A percentile compares a stretch with the other conserved stretches of the same genome.
Evolutionary conservation across 2,113 vertebrate species (phyloP).

Genomic region (Pantherophis guttatus): DNA sequence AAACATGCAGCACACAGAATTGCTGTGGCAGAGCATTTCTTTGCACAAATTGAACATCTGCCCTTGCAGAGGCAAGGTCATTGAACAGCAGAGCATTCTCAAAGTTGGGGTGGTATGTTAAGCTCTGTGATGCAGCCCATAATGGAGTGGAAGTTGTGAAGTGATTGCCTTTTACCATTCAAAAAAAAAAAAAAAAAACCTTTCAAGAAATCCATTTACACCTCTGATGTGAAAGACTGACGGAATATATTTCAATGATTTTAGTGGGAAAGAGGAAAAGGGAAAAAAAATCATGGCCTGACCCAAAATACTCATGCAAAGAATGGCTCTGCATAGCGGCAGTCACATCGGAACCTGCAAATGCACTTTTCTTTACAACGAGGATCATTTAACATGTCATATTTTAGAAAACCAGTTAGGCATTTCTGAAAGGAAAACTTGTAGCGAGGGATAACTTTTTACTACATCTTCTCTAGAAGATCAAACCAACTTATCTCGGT

Average conservation of each 20-base stretch:
- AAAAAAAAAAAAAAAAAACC: slow-evolving; percentile 55
- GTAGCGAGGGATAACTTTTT: slow-evolving; percentile 1
- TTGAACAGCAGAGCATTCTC: slow-evolving; percentile 54
- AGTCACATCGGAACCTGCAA: slow-evolving; percentile 59
- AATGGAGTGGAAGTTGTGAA: slow-evolving; percentile 69
- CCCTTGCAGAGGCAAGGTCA: slow-evolving; percentile 70
- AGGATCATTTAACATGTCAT: slow-evolving; percentile 35
- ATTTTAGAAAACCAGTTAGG: slow-evolving; percentile 21
- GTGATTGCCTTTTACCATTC: slow-evolving; percentile 58
- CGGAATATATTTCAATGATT: slow-evolving; percentile 68
- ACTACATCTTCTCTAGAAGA: slow-evolving; percentile 3
- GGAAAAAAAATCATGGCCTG: slow-evolving; percentile 44
- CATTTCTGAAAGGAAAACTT: neutral
- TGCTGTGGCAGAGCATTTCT: slow-evolving; percentile 56
- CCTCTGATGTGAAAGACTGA: slow-evolving; percentile 70
- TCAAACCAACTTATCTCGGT: neutral
- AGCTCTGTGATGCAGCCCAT: slow-evolving; percentile 58
- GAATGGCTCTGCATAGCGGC: slow-evolving; percentile 15
- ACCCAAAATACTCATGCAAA: slow-evolving; percentile 54
- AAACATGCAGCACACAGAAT: slow-evolving; percentile 35
- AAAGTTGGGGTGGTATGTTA: slow-evolving; percentile 54
- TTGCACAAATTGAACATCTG: slow-evolving; percentile 48
- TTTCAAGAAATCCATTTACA: slow-evolving; percentile 78
- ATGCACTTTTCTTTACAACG: slow-evolving; percentile 59
- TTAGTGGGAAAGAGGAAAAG: slow-evolving; percentile 48